A percentile compares a stretch with the other conserved stretches of the same genome.
Conservation (phyloP, 2,797 vertebrate genomes). For the Artibeus lituratus region DNA sequence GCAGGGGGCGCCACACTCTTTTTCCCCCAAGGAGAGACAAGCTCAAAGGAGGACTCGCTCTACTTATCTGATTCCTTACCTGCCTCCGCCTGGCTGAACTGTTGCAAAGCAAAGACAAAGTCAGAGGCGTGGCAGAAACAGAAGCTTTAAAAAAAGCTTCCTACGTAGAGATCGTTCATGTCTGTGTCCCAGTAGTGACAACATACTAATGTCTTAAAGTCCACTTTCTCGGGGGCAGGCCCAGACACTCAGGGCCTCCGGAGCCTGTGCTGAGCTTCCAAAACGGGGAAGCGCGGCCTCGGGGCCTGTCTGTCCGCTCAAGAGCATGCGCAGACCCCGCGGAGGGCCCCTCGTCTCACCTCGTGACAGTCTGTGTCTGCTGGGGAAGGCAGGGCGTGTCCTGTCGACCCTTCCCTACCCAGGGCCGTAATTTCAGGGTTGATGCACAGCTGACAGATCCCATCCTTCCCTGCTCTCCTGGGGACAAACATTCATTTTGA, state of each 20-base stretch:
- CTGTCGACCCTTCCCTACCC: not conserved
- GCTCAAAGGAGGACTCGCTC: not conserved
- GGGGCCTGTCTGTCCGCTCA: not conserved
- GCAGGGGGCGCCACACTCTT: not conserved
- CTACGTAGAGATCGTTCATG: not conserved
- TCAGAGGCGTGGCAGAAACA: not conserved
- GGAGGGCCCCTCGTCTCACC: not conserved
- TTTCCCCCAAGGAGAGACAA: not conserved
- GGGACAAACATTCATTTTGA: not conserved
- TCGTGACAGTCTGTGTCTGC: not conserved
- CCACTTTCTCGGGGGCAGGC: not conserved
- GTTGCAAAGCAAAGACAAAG: not conserved
- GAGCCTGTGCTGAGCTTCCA: not conserved
- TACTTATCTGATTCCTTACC: not conserved
- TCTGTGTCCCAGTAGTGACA: not conserved
- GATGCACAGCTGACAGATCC: not conserved
- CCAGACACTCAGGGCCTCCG: not conserved
- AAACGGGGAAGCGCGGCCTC: not conserved
- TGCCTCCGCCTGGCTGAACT: not conserved
- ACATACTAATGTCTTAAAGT: not conserved
- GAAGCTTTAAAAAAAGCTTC: not conserved
- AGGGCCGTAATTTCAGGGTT: not conserved
- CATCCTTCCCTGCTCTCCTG: not conserved
- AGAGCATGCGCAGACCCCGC: rapidly evolving
- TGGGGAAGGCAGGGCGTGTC: too few species aligned